Evolutionary conservation across 2,888 invertebrate species (phyloP), one percentile per base, ranked within the genome.

Genomic region (Zonitis immaculata): DNA sequence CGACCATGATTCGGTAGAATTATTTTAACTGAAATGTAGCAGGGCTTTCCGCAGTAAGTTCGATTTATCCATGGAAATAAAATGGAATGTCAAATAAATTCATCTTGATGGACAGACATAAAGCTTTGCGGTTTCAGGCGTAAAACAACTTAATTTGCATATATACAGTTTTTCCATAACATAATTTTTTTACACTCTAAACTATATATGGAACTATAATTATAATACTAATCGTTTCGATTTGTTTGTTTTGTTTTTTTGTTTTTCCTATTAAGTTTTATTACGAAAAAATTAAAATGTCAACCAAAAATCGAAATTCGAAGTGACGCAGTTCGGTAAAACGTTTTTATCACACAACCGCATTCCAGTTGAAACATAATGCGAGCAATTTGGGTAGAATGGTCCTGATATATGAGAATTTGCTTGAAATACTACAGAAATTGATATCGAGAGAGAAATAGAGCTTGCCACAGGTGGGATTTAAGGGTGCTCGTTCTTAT

Each of bases 341-440:
- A 43, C 55, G 55, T 56, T 56, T 56, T 56, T 56, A 52, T 56
- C n/a, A n/a, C 51, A 46, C 35, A 47, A 52, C 55, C 55, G 49
- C 55, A 56, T 56, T 32, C 55, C 52, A 56, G 55, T 52, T 49
- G 55, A 52, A 56, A 56, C 55, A 56, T 52, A 56, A 56, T 56
- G 55, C 55, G 55, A 56, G 50, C 57, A 60, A 56, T 58, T 56
- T 60, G 56, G 51, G 51, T 52, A 56, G 54, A 58, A 58, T 58
- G 56, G 54, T 53, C 52, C 53, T 59, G 59, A 61, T 61, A 61
- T 61, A 61, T 61, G 57, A 61, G 57, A 57, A 61, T 56, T 57
- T 57, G 56, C 52, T 50, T 55, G 54, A 55, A 59, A 52, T 59
- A 51, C 52, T 55, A 52, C 52, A 47, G 49, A 55, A 61, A 59